Base-by-base conservation (phyloP, 2,113 vertebrate species). In the Ophiodon elongatus region DNA sequence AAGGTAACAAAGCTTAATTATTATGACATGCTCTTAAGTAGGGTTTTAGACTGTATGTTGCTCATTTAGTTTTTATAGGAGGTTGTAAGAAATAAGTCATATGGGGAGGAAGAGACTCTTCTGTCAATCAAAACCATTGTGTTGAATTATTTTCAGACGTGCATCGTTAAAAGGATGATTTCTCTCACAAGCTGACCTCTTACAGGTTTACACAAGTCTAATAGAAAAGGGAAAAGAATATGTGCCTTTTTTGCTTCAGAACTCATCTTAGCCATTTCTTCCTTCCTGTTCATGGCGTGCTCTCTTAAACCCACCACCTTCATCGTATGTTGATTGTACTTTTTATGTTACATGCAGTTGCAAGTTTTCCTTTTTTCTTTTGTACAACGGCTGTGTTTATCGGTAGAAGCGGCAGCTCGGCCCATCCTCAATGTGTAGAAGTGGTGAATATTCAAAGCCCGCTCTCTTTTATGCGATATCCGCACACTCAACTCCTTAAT, bases 221-320 rank as follows among this genome's bases (percentile, higher is more conserved):
- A 89, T 89, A 91, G 76, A 92, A 93, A 96, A 95, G 90, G 94
- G 94, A 91, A 92, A 94, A 94, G 85, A 91, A 92, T 50, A 92
- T 79, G 95, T 96, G 95, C 94, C 94, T 96, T 96, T 95, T 95
- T 95, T 91, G 89, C 94, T 94, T 92, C 60, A 77, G 19, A 82
- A 91, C 91, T 91, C 86, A 92, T 94, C 88, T 77, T 79, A 91
- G 90, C 84, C 74, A 75, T 92, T 85, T 88, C 88, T 83, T 91
- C 90, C 76, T 76, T 80, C 82, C n/a, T 71, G 73, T 86, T 69
- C 25, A 27, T 70, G 73, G 79, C 11, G 57, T 71, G 70, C 50
- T 71, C 79, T 76, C 85, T 59, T 43, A 52, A 81, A 83, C 72
- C 83, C 71, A 25, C 73, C 83, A 65, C 86, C 90, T 79, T 92